Percentiles rank a stretch among this genome's conserved stretches.
These are phyloP conservation scores for Carassius auratus DNA, from an alignment of 2,113 vertebrate genomes.

Conservation along the genomic window DNA sequence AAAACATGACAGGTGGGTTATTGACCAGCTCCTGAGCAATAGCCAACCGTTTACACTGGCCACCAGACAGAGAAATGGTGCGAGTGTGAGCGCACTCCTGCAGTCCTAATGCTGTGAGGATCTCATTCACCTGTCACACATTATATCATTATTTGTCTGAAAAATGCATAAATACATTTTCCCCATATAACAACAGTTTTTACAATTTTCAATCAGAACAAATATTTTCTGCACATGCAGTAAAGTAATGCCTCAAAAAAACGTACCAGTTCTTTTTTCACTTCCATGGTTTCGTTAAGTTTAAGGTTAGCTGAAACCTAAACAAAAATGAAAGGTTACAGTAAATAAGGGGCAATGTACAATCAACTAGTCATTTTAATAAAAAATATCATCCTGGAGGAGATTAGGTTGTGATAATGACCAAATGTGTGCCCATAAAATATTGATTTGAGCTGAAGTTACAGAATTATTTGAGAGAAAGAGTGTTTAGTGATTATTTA, in stretches of 20 bases:
- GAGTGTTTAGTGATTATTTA: not conserved
- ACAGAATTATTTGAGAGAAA: not conserved
- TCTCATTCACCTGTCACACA: constrained; percentile 88
- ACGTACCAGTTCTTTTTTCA: constrained; percentile 94
- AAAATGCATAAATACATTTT: not conserved
- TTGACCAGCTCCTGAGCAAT: constrained; percentile 97
- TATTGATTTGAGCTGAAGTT: not conserved
- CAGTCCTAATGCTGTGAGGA: constrained; percentile 93
- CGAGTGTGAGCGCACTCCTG: constrained; percentile 91
- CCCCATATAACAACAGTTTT: not conserved
- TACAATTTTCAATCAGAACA: not conserved
- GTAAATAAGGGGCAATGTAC: not conserved
- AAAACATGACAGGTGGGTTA: constrained; percentile 98
- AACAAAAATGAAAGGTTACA: constrained; percentile 29
- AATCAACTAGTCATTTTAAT: not conserved
- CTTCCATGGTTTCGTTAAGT: constrained; percentile 91
- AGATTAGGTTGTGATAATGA: not conserved
- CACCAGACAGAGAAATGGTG: constrained; percentile 88
- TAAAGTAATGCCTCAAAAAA: not conserved
- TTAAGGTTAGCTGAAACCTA: constrained; percentile 97
- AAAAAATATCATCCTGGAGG: not conserved
- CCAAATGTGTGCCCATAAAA: not conserved
- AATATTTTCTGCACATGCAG: not conserved
- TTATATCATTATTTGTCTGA: constrained; percentile 1
- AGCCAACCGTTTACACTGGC: constrained; percentile 94